Percentiles rank a stretch among this genome's conserved stretches.
Evolutionary conservation across 1,140 invertebrate species (phyloP).

Genomic region (Argopecten irradians): DNA sequence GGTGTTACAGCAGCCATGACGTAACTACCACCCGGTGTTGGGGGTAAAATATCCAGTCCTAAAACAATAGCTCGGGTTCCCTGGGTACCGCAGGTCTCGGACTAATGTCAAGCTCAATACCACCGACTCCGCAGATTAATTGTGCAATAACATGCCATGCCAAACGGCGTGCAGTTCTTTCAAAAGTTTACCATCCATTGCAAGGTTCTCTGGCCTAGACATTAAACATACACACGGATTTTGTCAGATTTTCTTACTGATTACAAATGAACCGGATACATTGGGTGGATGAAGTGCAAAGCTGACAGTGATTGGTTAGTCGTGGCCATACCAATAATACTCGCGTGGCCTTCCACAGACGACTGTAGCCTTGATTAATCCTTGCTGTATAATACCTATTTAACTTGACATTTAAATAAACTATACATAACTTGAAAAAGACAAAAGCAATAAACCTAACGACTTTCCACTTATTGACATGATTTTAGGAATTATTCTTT

Average conservation of each 20-base stretch:
- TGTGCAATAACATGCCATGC: slow-evolving; percentile 20
- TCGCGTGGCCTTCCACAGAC: background rate
- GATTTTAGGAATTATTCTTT: too few relatives aligned
- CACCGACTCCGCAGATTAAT: background rate
- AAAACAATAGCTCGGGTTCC: background rate
- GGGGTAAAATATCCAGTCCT: background rate
- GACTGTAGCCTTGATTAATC: background rate
- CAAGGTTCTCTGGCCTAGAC: background rate
- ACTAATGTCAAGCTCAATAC: background rate
- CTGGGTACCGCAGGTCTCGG: background rate
- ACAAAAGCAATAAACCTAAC: background rate
- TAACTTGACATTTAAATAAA: background rate
- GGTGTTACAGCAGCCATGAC: background rate
- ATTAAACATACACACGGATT: background rate
- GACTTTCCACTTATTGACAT: background rate
- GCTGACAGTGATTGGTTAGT: slow-evolving; percentile 5
- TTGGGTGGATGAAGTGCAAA: slow-evolving; percentile 20
- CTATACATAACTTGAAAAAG: background rate
- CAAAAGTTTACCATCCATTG: slow-evolving; percentile 11
- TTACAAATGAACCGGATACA: slow-evolving; percentile 3
- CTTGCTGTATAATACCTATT: background rate
- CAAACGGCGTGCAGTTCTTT: background rate
- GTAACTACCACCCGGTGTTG: background rate
- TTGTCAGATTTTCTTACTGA: slow-evolving; percentile 16
- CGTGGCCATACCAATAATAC: background rate